Percentiles rank a stretch among this genome's conserved stretches.
Conservation (phyloP, 2,888 invertebrate species). For the Phyto melanocephala region DNA sequence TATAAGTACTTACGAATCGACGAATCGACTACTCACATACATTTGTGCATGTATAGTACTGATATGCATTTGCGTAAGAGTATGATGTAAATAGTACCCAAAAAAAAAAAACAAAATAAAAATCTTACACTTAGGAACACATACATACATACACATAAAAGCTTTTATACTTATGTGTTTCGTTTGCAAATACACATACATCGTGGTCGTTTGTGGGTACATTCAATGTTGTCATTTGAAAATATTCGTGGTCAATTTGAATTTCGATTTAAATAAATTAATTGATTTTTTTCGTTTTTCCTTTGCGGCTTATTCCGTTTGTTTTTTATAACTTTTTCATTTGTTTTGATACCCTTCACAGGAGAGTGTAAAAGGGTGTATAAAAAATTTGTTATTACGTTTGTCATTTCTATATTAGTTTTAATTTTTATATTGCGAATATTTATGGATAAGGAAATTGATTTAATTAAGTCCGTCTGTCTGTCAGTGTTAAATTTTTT, state of each 20-base stretch:
- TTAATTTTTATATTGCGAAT: no score
- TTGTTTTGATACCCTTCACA: no score
- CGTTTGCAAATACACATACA: background rate
- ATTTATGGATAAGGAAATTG: no score
- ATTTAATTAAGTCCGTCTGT: no score
- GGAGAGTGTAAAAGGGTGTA: no score
- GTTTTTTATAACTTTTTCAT: slow-evolving; percentile 2
- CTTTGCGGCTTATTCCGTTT: background rate
- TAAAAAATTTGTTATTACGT: no score
- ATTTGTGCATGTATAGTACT: background rate
- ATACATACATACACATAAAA: background rate
- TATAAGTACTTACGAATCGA: slow-evolving; percentile 23
- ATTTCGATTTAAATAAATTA: slow-evolving; percentile 45
- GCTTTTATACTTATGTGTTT: background rate
- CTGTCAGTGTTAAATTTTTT: no score
- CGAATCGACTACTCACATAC: background rate
- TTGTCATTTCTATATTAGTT: no score
- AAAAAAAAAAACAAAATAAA: slow-evolving; percentile 10
- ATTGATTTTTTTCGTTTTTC: slow-evolving; percentile 37
- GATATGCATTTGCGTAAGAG: background rate
- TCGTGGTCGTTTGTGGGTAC: background rate
- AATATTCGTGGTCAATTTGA: slow-evolving; percentile 53
- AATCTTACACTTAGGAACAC: background rate
- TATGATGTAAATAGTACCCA: no score
- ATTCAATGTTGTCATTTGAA: slow-evolving; percentile 44